Evolutionary conservation across 2,797 vertebrate species (phyloP), one percentile per base, ranked within the genome.

Genomic region (Cephalopachus bancanus): DNA sequence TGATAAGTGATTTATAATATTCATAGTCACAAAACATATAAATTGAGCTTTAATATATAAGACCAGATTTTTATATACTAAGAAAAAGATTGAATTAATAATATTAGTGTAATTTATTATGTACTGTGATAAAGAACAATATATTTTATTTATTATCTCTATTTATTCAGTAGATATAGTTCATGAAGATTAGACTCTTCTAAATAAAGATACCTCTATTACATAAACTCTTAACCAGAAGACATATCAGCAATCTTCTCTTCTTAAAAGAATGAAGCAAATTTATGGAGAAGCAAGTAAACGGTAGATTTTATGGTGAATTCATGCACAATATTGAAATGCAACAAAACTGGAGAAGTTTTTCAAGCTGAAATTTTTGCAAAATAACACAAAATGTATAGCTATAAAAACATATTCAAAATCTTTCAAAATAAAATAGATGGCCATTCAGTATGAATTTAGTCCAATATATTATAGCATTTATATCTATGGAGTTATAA

Each of bases 401-500:
- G 7, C 17, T 55, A 19, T 85, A 37, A 84, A 94, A 75, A 53
- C 76, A 53, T 81, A 69, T 69, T 79, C 74, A 4, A 49, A 80
- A 92, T 80, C 8, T 76, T 83, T 64, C 28, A 89, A 88, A 95
- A 85, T 67, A 81, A 75, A 24, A 57, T 75, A 51, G 19, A 16
- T 3, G 26, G 3, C 1, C 15, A 90, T 10, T 5, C 44, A 72
- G 49, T 51, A 28, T 65, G 76, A 37, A 92, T 51, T 95, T 83
- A 78, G 4, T 60, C 1, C 33, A 75, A 26, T 64, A 12, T n/a
- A 59, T 75, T 62, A 37, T 64, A 57, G 44, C 24, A 72, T 51
- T 16, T 72, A 17, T 75, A 69, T 86, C 22, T 71, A 49, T 57
- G 28, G 16, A 95, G 15, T 20, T 93, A 30, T 57, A 83, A 51